Evolutionary conservation across 2,888 invertebrate genomes (phyloP), one percentile per base, ranked within the genome.

Genomic region (Drosophila birchii): DNA sequence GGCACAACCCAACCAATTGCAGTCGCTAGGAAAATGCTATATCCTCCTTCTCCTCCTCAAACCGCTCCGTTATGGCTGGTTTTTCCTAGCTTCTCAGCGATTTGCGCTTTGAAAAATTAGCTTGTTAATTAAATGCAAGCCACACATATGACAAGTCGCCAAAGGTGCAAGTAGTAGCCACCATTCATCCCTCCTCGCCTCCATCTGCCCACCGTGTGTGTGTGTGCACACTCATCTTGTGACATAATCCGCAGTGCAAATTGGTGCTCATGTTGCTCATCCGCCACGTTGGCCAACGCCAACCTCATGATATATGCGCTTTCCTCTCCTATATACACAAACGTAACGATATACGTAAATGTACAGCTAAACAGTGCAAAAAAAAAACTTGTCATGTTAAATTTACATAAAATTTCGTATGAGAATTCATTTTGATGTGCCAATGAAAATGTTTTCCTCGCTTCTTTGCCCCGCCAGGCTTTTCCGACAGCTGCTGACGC

Each of bases 91-190:
- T 60, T 68, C 69, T 58, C 83, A 75, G 60, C 88, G 84, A 83
- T 88, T 88, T 86, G 78, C 76, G 78, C 73, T 89, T 76, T 86
- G 88, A 86, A 85, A 89, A 86, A 86, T 86, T 86, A 89, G 86
- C 89, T 86, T 89, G 86, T 86, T 86, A 86, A 86, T 86, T 86
- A 86, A 86, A 85, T 80, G 85, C 89, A 89, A 85, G 79, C 82
- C 82, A 41, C 82, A 41, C 68, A 85, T 78, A 79, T 80, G 87
- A 89, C 88, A 87, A 78, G 82, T 78, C 56, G 79, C 34, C 57
- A 49, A 49, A 41, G 66, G 64, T 54, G 58, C 74, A 73, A 11
- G 49, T 54, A 69, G 38, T 45, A 63, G 39, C 26, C 38, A 36
- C 49, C 26, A 47, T 39, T 47, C 16, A 0, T 43, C 29, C 34